These are phyloP conservation scores for Nycticebus coucang DNA, from an alignment of 2,113 vertebrate species.

Conservation along the genomic window DNA sequence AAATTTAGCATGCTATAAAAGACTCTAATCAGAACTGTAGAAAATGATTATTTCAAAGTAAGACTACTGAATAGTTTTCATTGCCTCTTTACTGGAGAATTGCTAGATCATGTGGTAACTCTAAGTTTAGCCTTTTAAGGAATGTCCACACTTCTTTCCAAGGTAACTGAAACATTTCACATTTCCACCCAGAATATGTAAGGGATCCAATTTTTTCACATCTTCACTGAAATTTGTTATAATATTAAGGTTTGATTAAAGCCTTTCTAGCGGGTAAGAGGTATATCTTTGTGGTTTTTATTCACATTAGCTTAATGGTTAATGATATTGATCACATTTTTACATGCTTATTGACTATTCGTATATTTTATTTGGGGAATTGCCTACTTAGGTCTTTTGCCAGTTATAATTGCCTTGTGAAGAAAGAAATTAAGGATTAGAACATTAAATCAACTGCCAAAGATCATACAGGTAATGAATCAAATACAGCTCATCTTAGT, in stretches of 20 bases:
- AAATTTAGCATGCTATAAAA: not conserved
- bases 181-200: not conserved
- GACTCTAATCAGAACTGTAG: not conserved
- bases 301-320: not conserved
- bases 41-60: not conserved
- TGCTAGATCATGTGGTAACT: not conserved
- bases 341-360: not conserved
- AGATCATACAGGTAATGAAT: not conserved
- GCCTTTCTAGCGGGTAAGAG: not conserved
- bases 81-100: not conserved
- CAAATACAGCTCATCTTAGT: not conserved
- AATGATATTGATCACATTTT: not conserved
- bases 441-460: not conserved
- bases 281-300: not conserved
- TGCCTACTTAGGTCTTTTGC: not conserved
- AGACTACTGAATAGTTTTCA: not conserved
- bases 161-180: not conserved
- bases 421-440: not conserved
- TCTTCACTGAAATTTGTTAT: not conserved
- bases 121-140: not conserved
- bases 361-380: not conserved
- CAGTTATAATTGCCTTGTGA: not conserved
- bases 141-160: not conserved
- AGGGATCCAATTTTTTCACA: not conserved
- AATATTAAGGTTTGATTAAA: not conserved